A percentile compares a stretch with the other conserved stretches of the same genome.
Evolutionary conservation across 2,888 invertebrate species (phyloP).

Genomic region (Hipparchia semele): DNA sequence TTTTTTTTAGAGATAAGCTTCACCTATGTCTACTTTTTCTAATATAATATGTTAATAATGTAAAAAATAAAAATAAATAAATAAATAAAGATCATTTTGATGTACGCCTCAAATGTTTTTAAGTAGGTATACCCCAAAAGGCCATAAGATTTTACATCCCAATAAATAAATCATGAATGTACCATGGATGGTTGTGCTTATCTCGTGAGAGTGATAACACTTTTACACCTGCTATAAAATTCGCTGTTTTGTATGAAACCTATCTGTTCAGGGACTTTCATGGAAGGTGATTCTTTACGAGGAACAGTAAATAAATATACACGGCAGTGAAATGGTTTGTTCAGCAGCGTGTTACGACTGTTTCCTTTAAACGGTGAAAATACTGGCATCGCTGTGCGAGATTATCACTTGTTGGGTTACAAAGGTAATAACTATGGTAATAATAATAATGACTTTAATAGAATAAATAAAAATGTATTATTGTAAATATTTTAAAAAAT

Average conservation of each 20-base stretch:
- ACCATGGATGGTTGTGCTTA: background rate
- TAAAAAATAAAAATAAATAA: no score
- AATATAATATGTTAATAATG: no score
- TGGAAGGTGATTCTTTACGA: conserved; percentile 7
- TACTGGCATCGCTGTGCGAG: no score
- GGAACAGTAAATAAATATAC: conserved; percentile 8
- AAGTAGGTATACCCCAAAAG: background rate
- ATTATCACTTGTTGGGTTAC: no score
- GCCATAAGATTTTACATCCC: conserved; percentile 3
- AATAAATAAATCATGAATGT: conserved; percentile 8
- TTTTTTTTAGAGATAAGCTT: no score
- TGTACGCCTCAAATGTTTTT: background rate
- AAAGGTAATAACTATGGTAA: no score
- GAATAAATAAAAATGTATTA: no score
- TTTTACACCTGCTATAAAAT: conserved; percentile 13
- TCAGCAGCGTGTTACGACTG: background rate
- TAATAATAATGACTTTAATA: no score
- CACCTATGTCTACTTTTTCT: no score
- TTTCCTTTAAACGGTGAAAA: no score
- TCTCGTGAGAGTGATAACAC: conserved; percentile 1
- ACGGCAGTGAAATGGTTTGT: background rate
- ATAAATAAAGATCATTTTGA: no score
- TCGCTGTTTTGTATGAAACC: background rate
- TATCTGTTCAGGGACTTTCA: background rate
- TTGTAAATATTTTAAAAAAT: no score